phyloP scores from a whole-genome alignment of 2,888 invertebrate species.

The Philaethria dido region DNA sequence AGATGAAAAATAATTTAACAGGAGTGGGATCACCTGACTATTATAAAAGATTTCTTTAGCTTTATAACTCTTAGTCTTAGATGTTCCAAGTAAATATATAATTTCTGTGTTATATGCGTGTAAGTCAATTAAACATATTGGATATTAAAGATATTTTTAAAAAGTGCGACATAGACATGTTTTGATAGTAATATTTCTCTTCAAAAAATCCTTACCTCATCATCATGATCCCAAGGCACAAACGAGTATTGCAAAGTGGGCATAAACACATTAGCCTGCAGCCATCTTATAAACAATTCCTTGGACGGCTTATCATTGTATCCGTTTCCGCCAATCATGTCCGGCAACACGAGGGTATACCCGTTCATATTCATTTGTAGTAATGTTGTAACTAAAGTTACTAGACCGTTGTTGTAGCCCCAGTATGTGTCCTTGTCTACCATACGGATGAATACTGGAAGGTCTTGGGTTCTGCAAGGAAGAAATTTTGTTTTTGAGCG shows the following conservation, averaged over 20 bases:
- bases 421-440: conserved; percentile 90
- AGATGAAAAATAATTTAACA: no score
- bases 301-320: conserved; percentile 82
- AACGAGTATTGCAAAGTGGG: conserved; percentile 91
- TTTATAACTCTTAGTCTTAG: no score
- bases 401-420: conserved; percentile 88
- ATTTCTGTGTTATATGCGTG: no score
- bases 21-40: no score
- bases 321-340: conserved; percentile 90
- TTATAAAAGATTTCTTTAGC: no score
- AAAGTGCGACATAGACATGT: no score
- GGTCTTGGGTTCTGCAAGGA: conserved; percentile 84
- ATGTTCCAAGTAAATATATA: no score
- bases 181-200: no score
- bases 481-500: no score
- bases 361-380: conserved; percentile 86
- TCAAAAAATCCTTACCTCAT: conserved; percentile 64
- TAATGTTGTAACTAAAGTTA: conserved; percentile 88
- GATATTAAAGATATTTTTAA: no score
- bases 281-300: conserved; percentile 90
- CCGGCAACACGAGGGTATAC: conserved; percentile 89
- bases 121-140: no score
- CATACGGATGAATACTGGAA: conserved; percentile 90
- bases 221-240: conserved; percentile 91
- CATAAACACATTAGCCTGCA: conserved; percentile 91